Base-by-base conservation (phyloP, 2,888 invertebrate species). In the Tinea semifulvella region DNA sequence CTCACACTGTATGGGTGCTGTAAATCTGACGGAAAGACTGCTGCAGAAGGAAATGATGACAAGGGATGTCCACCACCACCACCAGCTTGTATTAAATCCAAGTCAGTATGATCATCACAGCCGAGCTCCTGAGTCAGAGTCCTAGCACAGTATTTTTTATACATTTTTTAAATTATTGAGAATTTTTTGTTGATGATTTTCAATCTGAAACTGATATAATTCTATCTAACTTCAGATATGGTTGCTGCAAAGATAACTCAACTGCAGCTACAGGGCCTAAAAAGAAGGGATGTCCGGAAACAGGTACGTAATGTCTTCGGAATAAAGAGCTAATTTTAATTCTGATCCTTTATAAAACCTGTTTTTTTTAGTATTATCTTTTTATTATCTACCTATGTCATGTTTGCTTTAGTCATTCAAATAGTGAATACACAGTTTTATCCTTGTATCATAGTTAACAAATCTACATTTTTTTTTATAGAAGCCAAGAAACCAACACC, bases 1-100 rank as follows among this genome's bases (percentile, higher is more conserved):
- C 89, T 89, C 56, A 90, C 91, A 0, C 75, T 95, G 5, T 96
- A 90, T 58, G 96, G 96, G 2, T 96, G 96, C 62, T 96, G 96
- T 58, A 46, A 50, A 13, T 85, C 86, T 7, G 94, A 95, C 65
- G 88, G 88, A 38, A 83, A 84, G 52, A 91, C 90, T 0, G 75
- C 87, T 6, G 90, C 96, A 0, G 84, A 88, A 61, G 95, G 96
- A 40, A 91, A 92, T 54, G 86, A 92, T 52, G 84, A 86, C 51
- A 91, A 93, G 61, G 96, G 94, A 10, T 98, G 98, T 61, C 90
- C 90, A 10, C 85, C 85, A 7, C 86, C 87, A 2, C 72, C 79
- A n/a, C 74, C 81, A 0, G 63, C 77, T 31, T 88, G 88, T 63
- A 65, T 70, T 40, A 66, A 76, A 48, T 83, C 88, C 3, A 70